Evolutionary conservation across 2,888 invertebrate genomes (phyloP), one percentile per base, ranked within the genome.

Genomic region (Rhagonycha lutea): DNA sequence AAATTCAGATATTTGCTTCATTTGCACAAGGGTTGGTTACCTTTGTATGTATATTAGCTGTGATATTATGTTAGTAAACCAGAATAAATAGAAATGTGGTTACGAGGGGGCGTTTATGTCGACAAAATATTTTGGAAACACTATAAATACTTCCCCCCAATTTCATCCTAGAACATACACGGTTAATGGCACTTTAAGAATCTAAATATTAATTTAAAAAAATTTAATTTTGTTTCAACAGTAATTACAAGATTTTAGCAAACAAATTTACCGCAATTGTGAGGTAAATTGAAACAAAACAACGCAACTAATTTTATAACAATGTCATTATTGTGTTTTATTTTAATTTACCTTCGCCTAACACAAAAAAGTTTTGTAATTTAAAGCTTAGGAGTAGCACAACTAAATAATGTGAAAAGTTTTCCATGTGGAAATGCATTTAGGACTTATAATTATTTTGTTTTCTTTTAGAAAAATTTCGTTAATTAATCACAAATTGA

Each of bases 41-140:
- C 80, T 81, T 79, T 80, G 80, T 80, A 81, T 81, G 81, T 77
- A 81, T 81, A 81, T 81, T 81, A 79, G 81, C 78, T 79, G 80
- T 79, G 77, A 80, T 82, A 82, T 81, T 81, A 81, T 80, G 81
- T 78, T 83, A 81, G 81, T 80, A 81, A 81, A 78, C 78, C 79
- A 78, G 79, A 74, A 80, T 81, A 82, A 82, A 83, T 83, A 82
- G 79, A 81, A 73, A 75, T 80, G 80, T 76, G 80, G 81, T 79
- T 77, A 76, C 78, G 79, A 77, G 80, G 81, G 80, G 79, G 80
- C 80, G 80, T 83, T 83, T 82, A 81, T 79, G 79, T 78, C 72
- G 76, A 78, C 70, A 79, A 79, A 65, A 65, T 65, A 65, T 65
- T 65, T 65, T 77, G 79, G 63, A 11, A 65, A 65, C 63, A 65